phyloP scores from a whole-genome alignment of 2,113 vertebrate species.

The Trinectes maculatus region DNA sequence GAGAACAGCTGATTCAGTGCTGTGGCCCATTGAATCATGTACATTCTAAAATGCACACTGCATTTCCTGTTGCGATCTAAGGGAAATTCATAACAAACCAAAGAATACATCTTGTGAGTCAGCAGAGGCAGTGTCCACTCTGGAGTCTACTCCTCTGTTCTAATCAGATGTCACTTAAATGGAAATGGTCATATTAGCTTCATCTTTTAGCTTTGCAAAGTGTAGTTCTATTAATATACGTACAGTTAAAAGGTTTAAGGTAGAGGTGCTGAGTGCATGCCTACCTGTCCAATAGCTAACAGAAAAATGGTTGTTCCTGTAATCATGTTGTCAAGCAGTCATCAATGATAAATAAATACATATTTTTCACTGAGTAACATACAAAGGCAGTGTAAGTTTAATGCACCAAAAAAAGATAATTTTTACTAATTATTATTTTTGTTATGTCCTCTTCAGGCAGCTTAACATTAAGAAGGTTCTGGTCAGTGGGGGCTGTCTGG shows the following conservation, averaged over 20 bases:
- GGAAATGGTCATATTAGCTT: neutral
- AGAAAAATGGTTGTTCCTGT: neutral
- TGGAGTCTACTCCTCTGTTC: neutral
- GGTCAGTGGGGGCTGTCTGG: conserved; percentile 90
- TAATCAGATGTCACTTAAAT: neutral
- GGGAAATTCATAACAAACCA: neutral
- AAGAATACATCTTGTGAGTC: neutral
- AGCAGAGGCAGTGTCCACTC: neutral
- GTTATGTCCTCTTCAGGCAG: conserved; percentile 80
- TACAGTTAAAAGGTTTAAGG: neutral
- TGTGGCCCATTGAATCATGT: no score
- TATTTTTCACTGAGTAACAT: neutral
- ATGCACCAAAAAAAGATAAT: no score
- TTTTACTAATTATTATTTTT: conserved; percentile 1
- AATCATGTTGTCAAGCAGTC: neutral
- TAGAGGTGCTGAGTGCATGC: neutral
- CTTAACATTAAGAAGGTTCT: conserved; percentile 94
- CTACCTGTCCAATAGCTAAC: neutral
- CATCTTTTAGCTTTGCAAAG: conserved; percentile 3
- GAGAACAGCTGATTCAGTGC: no score
- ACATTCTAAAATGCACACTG: no score
- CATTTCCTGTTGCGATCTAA: neutral
- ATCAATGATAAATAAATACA: neutral
- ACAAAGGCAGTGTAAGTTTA: no score
- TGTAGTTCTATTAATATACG: neutral